A percentile compares a stretch with the other conserved stretches of the same genome.
Evolutionary conservation across 2,113 vertebrate species (phyloP).

Genomic region (Antidorcas marsupialis): DNA sequence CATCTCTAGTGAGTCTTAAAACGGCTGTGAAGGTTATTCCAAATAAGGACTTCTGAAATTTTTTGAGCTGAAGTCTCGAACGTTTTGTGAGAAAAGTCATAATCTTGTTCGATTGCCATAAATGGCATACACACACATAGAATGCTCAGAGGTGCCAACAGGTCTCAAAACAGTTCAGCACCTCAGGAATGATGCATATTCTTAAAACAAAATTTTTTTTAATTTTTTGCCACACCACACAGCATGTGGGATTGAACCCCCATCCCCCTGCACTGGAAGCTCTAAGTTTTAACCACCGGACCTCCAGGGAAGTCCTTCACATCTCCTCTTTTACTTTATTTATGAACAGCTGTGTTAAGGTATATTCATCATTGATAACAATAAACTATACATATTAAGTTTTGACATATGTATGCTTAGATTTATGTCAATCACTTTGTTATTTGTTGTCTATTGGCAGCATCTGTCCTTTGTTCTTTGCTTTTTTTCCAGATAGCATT

Average conservation of each 20-base stretch:
- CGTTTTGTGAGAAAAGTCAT: not conserved
- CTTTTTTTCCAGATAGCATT: not conserved
- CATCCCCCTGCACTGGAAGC: not conserved
- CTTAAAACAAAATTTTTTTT: not conserved
- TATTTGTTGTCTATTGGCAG: not conserved
- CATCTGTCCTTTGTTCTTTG: not conserved
- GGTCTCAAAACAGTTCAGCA: not conserved
- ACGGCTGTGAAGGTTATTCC: not conserved
- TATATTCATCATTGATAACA: not conserved
- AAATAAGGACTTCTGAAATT: not conserved
- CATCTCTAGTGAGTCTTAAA: not conserved
- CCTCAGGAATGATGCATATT: too few relatives aligned
- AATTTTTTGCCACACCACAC: not conserved
- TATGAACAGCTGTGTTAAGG: not conserved
- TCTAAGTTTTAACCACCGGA: not conserved
- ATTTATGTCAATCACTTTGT: not conserved
- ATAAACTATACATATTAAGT: not conserved
- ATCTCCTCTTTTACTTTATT: not conserved
- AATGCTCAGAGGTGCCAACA: not conserved
- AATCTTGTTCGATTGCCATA: not conserved
- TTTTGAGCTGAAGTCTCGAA: not conserved
- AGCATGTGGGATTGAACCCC: not conserved
- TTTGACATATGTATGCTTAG: not conserved
- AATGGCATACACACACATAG: not conserved
- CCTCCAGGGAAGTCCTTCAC: not conserved